Conservation (phyloP, 2,888 invertebrate genomes). For the Tenthredo livida region DNA sequence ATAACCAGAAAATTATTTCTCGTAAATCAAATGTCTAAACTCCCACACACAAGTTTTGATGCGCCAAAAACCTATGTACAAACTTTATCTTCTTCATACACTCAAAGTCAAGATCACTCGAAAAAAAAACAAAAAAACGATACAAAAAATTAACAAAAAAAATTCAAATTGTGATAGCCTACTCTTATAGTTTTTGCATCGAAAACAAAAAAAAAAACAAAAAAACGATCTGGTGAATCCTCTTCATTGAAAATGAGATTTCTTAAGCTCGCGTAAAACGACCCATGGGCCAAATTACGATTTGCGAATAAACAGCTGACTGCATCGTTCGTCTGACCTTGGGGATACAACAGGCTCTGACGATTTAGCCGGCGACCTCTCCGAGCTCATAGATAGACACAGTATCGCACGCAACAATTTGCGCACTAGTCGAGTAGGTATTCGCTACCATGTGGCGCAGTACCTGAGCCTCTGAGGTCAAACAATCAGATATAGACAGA, state of each 20-base stretch:
- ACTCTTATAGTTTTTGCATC: too few species aligned
- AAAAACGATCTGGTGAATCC: background rate
- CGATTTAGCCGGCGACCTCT: slow-evolving; percentile 11
- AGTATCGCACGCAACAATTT: slow-evolving; percentile 21
- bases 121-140: background rate
- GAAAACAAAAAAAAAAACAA: background rate
- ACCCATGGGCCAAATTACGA: background rate
- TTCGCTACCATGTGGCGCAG: background rate
- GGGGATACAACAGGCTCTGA: background rate
- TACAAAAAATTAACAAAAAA: too few species aligned
- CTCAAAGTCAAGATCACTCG: background rate
- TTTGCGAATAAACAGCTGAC: background rate
- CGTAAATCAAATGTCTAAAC: background rate
- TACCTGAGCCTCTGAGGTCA: background rate
- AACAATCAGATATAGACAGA: background rate
- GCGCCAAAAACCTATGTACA: background rate
- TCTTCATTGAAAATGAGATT: background rate
- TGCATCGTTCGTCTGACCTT: background rate
- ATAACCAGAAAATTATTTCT: background rate
- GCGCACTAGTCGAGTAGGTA: background rate
- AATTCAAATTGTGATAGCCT: too few species aligned
- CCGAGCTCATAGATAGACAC: slow-evolving; percentile 4
- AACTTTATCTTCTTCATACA: background rate
- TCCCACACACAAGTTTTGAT: background rate
- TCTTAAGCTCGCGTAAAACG: background rate